Evolutionary conservation across 2,797 vertebrate genomes (phyloP).

Genomic region (Darevskia nairensis): DNA sequence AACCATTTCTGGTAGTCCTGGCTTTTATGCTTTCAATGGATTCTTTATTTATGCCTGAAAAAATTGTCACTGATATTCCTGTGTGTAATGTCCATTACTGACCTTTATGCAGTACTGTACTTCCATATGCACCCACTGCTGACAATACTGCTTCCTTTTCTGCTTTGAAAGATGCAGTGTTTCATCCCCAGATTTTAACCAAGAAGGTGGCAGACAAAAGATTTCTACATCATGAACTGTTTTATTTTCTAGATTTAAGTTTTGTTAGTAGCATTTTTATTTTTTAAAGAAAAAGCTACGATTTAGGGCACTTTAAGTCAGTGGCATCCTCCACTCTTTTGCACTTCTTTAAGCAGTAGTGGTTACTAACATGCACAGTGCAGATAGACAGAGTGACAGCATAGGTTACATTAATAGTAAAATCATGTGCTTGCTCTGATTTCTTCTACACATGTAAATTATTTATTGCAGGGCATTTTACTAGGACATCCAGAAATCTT

Average conservation of each 20-base stretch:
- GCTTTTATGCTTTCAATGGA: conserved; percentile 84
- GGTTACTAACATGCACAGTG: conserved; percentile 55
- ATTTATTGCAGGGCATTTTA: conserved; percentile 46
- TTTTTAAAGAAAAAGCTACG: conserved; percentile 66
- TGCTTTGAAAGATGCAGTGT: conserved; percentile 81
- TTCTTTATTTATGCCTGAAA: conserved; percentile 81
- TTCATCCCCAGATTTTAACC: conserved; percentile 73
- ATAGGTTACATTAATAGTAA: conserved; percentile 52
- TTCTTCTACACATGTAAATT: conserved; percentile 57
- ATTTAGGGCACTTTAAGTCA: conserved; percentile 81
- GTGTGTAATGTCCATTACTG: conserved; percentile 75
- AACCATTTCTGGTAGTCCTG: conserved; percentile 82
- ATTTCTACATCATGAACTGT: conserved; percentile 72
- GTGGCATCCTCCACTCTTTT: conserved; percentile 76
- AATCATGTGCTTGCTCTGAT: conserved; percentile 61
- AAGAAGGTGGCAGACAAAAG: conserved; percentile 56
- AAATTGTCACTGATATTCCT: conserved; percentile 79
- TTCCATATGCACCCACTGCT: conserved; percentile 72
- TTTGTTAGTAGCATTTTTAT: conserved; percentile 67
- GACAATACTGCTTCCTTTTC: conserved; percentile 77
- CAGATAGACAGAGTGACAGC: conserved; percentile 50
- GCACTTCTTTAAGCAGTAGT: conserved; percentile 75
- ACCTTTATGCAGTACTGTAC: conserved; percentile 75
- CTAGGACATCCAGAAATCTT: conserved; percentile 55
- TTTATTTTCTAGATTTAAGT: conserved; percentile 65